A percentile compares a stretch with the other conserved stretches of the same genome.
These are phyloP conservation scores for Euphonia xanthogaster DNA, from an alignment of 2,797 vertebrate genomes.

Conservation along the genomic window DNA sequence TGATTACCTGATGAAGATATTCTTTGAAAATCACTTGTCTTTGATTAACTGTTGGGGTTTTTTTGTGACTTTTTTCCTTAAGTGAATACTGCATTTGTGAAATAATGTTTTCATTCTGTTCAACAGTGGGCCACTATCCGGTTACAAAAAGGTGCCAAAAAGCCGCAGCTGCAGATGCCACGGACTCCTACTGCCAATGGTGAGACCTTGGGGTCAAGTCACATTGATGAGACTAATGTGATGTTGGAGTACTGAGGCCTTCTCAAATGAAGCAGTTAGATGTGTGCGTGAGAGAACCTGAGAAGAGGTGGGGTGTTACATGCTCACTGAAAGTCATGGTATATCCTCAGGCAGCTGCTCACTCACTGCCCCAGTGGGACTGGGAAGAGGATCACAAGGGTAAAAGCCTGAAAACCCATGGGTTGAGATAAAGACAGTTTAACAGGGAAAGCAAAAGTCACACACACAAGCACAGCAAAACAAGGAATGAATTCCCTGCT, in stretches of 20 bases:
- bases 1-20: background rate
- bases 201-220: conserved; percentile 63
- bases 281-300: background rate
- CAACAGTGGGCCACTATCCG: conserved; percentile 91
- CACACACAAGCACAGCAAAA: background rate
- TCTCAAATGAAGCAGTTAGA: background rate
- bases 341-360: background rate
- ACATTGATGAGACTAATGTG: background rate
- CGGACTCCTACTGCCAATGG: conserved; percentile 80
- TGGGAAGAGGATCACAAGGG: fast-evolving
- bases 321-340: background rate
- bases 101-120: conserved; percentile 42
- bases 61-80: background rate
- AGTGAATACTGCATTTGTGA: background rate
- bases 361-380: fast-evolving
- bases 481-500: background rate
- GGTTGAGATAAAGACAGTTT: background rate
- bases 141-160: conserved; percentile 84
- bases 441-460: background rate
- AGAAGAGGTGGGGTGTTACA: background rate
- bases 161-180: conserved; percentile 62
- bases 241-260: background rate
- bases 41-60: background rate
- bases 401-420: background rate
- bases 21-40: background rate